Evolutionary conservation across 92 coral and sea anemone species (phyloP).

Genomic region (Heliopora coerulea): DNA sequence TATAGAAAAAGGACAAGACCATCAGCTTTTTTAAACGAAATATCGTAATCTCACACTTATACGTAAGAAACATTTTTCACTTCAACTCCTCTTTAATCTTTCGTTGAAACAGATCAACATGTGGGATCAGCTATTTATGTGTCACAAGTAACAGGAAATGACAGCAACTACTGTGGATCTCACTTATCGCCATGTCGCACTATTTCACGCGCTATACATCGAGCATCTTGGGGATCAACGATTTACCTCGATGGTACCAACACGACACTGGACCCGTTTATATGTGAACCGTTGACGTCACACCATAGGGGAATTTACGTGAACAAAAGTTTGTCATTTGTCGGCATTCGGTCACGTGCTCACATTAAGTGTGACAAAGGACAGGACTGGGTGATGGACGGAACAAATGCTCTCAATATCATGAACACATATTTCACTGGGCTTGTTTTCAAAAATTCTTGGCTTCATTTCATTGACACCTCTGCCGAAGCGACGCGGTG

Average conservation of each 20-base stretch:
- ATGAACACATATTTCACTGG: constrained; percentile 22
- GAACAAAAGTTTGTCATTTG: constrained; percentile 31
- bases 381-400: constrained; percentile 38
- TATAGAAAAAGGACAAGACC: too few relatives aligned
- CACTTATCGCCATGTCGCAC: constrained; percentile 42
- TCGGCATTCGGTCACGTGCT: constrained; percentile 41
- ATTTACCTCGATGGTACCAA: constrained; percentile 46
- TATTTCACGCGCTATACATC: constrained; percentile 33
- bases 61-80: too few relatives aligned
- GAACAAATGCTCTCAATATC: constrained; percentile 4
- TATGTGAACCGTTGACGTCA: constrained; percentile 30
- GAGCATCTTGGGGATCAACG: constrained; percentile 9
- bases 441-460: constrained; percentile 31
- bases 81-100: too few relatives aligned
- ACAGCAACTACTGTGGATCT: constrained; percentile 29
- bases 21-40: too few relatives aligned
- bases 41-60: too few relatives aligned
- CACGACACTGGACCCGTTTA: constrained; percentile 33
- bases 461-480: constrained; percentile 41
- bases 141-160: constrained; percentile 20
- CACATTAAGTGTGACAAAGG: constrained; percentile 30
- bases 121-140: not conserved
- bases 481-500: constrained; percentile 13
- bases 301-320: constrained; percentile 39
- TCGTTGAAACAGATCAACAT: too few relatives aligned